phyloP scores from a whole-genome alignment of 1,140 invertebrate species.

The Pissodes strobi region DNA sequence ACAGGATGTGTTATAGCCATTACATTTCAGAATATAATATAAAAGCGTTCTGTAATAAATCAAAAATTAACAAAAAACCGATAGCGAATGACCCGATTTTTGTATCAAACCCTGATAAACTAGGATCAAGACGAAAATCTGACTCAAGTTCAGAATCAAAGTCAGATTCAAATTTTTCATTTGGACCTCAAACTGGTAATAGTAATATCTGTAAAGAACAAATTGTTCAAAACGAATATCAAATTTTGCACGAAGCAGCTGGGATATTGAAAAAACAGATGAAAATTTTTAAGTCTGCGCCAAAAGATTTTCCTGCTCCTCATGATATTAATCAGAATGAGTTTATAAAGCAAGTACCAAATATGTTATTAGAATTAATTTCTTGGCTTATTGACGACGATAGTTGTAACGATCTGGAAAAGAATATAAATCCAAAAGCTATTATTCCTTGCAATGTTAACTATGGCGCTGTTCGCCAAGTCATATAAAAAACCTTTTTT shows the following conservation, averaged over 20 bases:
- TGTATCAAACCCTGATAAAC: too few species aligned
- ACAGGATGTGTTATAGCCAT: too few species aligned
- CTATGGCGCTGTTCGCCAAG: neutral
- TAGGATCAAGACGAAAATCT: too few species aligned
- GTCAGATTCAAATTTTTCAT: neutral
- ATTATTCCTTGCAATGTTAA: neutral
- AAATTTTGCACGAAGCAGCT: constrained; percentile 1
- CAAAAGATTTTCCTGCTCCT: neutral
- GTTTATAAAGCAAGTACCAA: neutral
- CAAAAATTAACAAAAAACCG: too few species aligned
- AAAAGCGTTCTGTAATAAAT: too few species aligned
- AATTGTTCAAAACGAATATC: neutral
- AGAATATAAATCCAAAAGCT: neutral
- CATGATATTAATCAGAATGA: neutral
- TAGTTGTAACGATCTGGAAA: neutral
- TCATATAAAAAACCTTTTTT: neutral
- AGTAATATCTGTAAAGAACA: neutral
- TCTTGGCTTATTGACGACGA: constrained; percentile 1
- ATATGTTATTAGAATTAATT: neutral
- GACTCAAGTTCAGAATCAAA: neutral
- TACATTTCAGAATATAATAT: too few species aligned
- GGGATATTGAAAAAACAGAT: neutral
- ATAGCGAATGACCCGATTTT: too few species aligned
- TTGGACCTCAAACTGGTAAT: neutral
- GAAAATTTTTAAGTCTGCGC: neutral